A percentile compares a stretch with the other conserved stretches of the same genome.
Evolutionary conservation across 2,888 invertebrate genomes (phyloP).

Genomic region (Platycnemis pennipes): DNA sequence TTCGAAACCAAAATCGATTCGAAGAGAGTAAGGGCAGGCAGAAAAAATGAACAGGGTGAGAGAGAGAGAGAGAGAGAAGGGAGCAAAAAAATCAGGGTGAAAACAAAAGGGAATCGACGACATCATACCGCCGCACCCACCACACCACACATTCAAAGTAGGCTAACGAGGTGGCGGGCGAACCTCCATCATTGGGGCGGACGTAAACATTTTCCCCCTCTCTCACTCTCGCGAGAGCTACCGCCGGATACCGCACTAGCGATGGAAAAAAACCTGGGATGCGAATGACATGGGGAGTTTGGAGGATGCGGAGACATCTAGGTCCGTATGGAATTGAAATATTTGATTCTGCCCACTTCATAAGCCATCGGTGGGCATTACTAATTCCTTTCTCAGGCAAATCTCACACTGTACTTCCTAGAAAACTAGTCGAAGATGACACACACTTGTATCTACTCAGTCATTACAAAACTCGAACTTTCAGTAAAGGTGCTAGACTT

Average conservation of each 20-base stretch:
- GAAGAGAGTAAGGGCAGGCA: neutral
- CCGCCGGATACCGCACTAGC: neutral
- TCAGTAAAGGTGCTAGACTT: too few species aligned
- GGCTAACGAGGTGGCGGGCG: conserved; percentile 61
- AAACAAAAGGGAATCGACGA: conserved; percentile 57
- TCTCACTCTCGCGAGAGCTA: neutral
- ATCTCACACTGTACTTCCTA: too few species aligned
- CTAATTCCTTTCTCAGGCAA: neutral
- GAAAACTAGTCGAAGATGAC: too few species aligned
- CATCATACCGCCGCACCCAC: conserved; percentile 53
- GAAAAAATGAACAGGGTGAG: conserved; percentile 1
- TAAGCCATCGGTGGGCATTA: neutral
- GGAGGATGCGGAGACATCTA: neutral
- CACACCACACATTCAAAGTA: conserved; percentile 58
- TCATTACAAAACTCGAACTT: too few species aligned
- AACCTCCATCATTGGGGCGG: neutral
- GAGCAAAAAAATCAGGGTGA: conserved; percentile 12
- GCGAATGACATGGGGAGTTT: neutral
- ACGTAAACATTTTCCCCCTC: conserved; percentile 56
- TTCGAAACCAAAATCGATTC: conserved; percentile 7
- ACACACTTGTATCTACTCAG: too few species aligned
- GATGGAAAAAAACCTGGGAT: neutral
- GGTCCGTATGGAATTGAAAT: neutral
- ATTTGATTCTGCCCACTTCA: neutral
- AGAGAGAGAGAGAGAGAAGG: conserved; percentile 12